These are phyloP conservation scores for Erannis defoliaria DNA, from an alignment of 2,888 invertebrate species.

Conservation along the genomic window DNA sequence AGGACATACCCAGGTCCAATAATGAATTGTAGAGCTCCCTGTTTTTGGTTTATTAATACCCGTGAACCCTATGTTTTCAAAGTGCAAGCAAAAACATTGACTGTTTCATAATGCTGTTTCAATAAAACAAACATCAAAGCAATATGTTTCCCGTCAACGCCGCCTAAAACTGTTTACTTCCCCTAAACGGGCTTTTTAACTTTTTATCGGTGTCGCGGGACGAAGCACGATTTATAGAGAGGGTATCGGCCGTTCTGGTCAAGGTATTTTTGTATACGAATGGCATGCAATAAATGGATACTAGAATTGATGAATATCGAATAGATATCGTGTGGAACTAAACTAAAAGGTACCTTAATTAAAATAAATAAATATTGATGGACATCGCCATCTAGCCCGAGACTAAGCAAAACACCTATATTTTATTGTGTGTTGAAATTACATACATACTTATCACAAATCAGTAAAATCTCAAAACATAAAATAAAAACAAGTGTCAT, in stretches of 20 bases:
- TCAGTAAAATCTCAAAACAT: no score
- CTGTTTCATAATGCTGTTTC: constrained; percentile 9
- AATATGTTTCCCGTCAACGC: constrained; percentile 33
- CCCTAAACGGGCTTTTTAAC: constrained; percentile 55
- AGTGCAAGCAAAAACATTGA: not conserved
- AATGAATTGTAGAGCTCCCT: no score
- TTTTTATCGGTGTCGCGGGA: constrained; percentile 61
- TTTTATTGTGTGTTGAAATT: no score
- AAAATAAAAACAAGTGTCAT: no score
- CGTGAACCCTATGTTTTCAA: no score
- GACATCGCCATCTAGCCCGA: no score
- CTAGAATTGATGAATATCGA: not conserved
- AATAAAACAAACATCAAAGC: constrained; percentile 32
- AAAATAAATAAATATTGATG: no score
- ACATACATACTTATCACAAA: no score
- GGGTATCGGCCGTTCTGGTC: constrained; percentile 48
- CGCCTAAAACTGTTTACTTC: constrained; percentile 50
- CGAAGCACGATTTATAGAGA: constrained; percentile 52
- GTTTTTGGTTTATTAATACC: no score
- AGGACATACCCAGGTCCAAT: no score
- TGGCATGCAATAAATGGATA: constrained; percentile 2
- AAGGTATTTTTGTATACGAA: constrained; percentile 36
- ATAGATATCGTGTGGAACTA: not conserved
- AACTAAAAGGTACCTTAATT: no score
- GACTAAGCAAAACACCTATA: no score